Base-by-base conservation (phyloP, 1,140 invertebrate genomes). In the Aphelinus atriplicis region DNA sequence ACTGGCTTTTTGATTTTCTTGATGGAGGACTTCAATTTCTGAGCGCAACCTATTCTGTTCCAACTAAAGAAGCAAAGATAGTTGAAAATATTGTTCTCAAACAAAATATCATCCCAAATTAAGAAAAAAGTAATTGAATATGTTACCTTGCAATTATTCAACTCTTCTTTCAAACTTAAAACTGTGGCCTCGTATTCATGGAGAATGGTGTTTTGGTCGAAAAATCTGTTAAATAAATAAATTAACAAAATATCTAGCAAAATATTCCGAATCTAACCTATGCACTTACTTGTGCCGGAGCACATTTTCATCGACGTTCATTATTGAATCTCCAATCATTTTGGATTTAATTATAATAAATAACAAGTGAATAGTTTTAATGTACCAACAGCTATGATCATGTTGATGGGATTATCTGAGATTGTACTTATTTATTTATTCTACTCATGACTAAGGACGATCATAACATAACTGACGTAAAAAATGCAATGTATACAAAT, bases 91-190 rank as follows among this genome's bases (percentile, higher is more conserved):
- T 70, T 70, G 51, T 53, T 53, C 9, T 53, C 51, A 53, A 53
- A 6, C 9, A 53, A 53, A 53, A 53, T 53, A 4, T 53, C 51
- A 26, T 26, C 26, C 26, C 26, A 26, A 26, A 26, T 26, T 53
- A 56, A 56, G 48, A 55, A 76, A 74, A 51, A 60, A n/a, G 56
- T 51, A 64, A 62, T 75, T 57, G 26, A 26, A 26, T 26, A 26
- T 26, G 9, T 75, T 81, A 87, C 86, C 80, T 86, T 87, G 73
- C 86, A 87, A 7, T 74, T 64, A 42, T 78, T 72, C 45, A 87
- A 78, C 10, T 87, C 84, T 66, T 76, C 79, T 60, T 85, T 82
- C 2, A 87, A 73, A 64, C 71, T 75, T n/a, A 82, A 77, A 9
- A 83, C 74, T 7, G 81, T 78, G 26, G 45, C 57, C 4, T 80